Conservation (phyloP, 2,113 vertebrate genomes). For the Dipodomys merriami region DNA sequence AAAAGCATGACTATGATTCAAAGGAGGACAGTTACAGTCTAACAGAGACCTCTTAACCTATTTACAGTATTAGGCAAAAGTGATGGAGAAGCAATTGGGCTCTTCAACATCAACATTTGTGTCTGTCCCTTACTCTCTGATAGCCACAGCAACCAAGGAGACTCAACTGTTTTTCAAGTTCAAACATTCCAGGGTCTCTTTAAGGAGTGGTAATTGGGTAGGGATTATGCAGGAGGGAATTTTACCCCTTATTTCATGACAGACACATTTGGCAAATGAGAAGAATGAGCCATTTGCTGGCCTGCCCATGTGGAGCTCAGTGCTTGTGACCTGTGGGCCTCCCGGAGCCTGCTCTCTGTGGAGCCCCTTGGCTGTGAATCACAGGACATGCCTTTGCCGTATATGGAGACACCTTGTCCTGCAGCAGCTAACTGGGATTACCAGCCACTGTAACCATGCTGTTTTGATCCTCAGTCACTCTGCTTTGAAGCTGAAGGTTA, state of each 20-base stretch:
- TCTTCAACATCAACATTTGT: not conserved
- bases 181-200: not conserved
- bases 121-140: not conserved
- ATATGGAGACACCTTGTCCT: constrained; percentile 21
- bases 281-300: constrained; percentile 62
- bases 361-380: constrained; percentile 38
- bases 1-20: not conserved
- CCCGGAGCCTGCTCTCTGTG: not conserved
- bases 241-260: constrained; percentile 53
- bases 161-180: not conserved
- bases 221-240: constrained; percentile 12
- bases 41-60: not conserved
- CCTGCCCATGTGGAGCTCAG: not conserved
- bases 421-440: constrained; percentile 64
- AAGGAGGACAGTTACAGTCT: not conserved
- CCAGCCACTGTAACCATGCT: constrained; percentile 9
- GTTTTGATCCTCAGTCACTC: constrained; percentile 64
- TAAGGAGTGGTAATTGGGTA: not conserved
- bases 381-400: constrained; percentile 43
- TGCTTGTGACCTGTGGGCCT: not conserved
- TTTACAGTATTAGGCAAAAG: not conserved
- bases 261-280: constrained; percentile 54
- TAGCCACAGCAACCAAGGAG: not conserved
- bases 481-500: constrained; percentile 71
- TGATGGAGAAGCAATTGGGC: not conserved